phyloP scores from a whole-genome alignment of 2,113 vertebrate species.

The Myiagra hebetior region DNA sequence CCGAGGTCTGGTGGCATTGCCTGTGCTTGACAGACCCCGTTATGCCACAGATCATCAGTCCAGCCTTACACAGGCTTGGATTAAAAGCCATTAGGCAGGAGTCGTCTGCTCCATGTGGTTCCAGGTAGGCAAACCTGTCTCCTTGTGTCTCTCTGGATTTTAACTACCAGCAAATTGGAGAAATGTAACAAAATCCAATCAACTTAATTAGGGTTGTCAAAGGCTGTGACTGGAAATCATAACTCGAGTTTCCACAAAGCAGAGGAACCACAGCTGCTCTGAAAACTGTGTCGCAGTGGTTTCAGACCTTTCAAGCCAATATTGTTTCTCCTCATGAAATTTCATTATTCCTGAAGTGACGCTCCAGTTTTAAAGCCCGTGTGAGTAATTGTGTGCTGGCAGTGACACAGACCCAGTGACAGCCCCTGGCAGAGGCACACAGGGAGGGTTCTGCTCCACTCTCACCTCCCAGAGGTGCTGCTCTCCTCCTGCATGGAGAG shows the following conservation, averaged over 20 bases:
- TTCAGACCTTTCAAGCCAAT: neutral
- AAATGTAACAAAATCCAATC: neutral
- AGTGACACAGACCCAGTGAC: neutral
- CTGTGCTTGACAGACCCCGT: conserved; percentile 65
- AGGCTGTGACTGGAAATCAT: neutral
- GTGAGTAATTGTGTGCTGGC: neutral
- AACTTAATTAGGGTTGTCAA: neutral
- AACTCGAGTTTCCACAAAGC: neutral
- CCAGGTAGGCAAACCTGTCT: conserved; percentile 8
- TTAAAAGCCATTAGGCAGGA: conserved; percentile 23
- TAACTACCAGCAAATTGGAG: neutral
- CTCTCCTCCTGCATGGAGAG: neutral
- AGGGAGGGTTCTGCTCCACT: neutral
- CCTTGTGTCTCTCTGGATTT: neutral
- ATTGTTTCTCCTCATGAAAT: neutral
- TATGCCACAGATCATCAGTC: conserved; percentile 43
- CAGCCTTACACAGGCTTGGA: conserved; percentile 51
- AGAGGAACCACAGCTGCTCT: neutral
- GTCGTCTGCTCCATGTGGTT: neutral
- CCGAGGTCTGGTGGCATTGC: conserved; percentile 58
- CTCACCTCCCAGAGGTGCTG: neutral
- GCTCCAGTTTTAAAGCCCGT: neutral
- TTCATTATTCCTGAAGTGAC: neutral
- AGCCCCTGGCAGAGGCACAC: neutral
- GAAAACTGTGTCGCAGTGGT: neutral